Evolutionary conservation across 2,888 invertebrate species (phyloP), one percentile per base, ranked within the genome.

Genomic region (Caradrina kadenii): DNA sequence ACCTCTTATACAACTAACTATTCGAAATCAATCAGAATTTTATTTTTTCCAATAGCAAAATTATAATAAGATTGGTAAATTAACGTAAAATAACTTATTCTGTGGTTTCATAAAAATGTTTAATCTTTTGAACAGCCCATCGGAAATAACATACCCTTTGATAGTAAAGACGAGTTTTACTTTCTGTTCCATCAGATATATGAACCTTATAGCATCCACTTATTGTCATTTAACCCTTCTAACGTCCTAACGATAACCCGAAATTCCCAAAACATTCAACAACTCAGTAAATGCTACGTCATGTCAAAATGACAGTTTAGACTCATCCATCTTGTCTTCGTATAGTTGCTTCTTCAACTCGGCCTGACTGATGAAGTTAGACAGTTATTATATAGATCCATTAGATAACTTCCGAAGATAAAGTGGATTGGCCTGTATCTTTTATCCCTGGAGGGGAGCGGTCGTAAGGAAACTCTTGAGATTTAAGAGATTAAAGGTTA

Each of bases 351-450:
- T 65, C 45, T 49, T 63, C 61, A 80, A 69, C 60, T 72, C 26
- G 21, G 15, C 19, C 62, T 22, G 48, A 48, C 61, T 75, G 80
- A 70, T 70, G 64, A 65, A 70, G 52, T 66, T 80, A 53, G 80
- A 65, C 80, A 77, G 64, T 70, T 70, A 63, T 66, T 80, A 50
- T 53, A 66, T 70, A 52, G 77, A 70, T 76, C 65, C 77, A 76
- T 78, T 78, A 80, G 39, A 52, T 76, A 80, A 80, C 71, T 66
- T 70, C 53, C 60, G 63, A 60, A 49, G 53, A 78, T 78, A 76
- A 78, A 78, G 81, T 80, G 81, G 63, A 66, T 78, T 70, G 76
- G 60, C 66, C 60, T 80, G 81, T 76, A 76, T 80, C 53, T 66
- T 78, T 76, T 66, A 80, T 80, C 19, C 49, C 65, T 45, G 31